phyloP scores from a whole-genome alignment of 2,797 vertebrate genomes.

The Antrozous pallidus region DNA sequence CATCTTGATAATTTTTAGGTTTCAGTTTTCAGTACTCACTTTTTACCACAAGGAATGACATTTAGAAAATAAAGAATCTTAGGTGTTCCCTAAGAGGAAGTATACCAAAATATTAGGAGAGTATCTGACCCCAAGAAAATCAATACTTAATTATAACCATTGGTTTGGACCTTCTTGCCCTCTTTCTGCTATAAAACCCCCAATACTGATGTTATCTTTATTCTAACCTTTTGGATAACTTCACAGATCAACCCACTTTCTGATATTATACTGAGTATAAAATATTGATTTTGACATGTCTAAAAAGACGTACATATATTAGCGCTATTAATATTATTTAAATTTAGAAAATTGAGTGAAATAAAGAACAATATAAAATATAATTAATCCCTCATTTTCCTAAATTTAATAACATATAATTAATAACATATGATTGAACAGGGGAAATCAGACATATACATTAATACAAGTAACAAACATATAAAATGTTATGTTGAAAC shows the following conservation, averaged over 20 bases:
- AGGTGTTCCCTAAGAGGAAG: background rate
- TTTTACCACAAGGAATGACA: conserved; percentile 54
- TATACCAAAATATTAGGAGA: conserved; percentile 49
- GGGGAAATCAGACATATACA: background rate
- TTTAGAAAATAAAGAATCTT: conserved; percentile 56
- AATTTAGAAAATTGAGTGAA: background rate
- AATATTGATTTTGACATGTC: background rate
- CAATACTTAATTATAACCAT: conserved; percentile 39
- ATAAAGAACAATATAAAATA: background rate
- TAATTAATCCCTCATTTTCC: too few species aligned
- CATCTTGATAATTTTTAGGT: conserved; percentile 65
- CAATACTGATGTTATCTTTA: background rate
- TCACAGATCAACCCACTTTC: background rate
- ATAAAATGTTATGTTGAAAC: background rate
- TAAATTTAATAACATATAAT: background rate
- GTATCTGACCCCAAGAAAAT: background rate
- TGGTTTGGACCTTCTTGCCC: background rate
- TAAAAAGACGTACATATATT: background rate
- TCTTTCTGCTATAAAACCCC: background rate
- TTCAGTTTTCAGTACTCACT: conserved; percentile 54
- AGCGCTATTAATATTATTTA: background rate
- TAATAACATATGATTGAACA: background rate
- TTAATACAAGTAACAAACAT: background rate
- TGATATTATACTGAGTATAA: background rate
- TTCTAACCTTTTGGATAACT: conserved; percentile 18